phyloP scores from a whole-genome alignment of 2,113 vertebrate species.

The Tachycineta bicolor region DNA sequence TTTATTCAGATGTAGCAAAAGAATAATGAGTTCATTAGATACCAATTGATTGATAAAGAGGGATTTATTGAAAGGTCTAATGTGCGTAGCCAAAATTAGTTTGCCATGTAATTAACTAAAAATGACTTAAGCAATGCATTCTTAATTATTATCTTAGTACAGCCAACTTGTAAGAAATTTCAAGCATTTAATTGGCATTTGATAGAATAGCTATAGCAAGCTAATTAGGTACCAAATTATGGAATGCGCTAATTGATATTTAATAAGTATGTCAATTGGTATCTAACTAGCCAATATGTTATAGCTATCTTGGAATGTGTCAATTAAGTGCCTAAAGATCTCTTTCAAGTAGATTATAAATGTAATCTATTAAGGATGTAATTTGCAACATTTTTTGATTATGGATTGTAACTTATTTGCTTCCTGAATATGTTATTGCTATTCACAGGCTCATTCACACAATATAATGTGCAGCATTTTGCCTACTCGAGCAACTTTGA shows the following conservation, averaged over 20 bases:
- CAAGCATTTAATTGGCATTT: slow-evolving; percentile 82
- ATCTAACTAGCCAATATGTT: slow-evolving; percentile 79
- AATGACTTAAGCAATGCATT: slow-evolving; percentile 72
- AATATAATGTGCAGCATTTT: background rate
- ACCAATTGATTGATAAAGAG: slow-evolving; percentile 73
- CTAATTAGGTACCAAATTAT: slow-evolving; percentile 83
- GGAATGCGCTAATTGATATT: slow-evolving; percentile 80
- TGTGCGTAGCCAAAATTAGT: slow-evolving; percentile 72
- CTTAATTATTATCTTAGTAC: slow-evolving; percentile 74
- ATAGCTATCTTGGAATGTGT: slow-evolving; percentile 76
- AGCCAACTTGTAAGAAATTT: slow-evolving; percentile 73
- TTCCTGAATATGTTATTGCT: slow-evolving; percentile 32
- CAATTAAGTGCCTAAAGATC: slow-evolving; percentile 80
- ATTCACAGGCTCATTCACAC: background rate
- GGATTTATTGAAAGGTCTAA: slow-evolving; percentile 70
- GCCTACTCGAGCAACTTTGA: background rate
- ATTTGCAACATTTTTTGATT: slow-evolving; percentile 69
- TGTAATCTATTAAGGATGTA: slow-evolving; percentile 64
- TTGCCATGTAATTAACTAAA: slow-evolving; percentile 77
- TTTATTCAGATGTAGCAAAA: background rate
- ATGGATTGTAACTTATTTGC: slow-evolving; percentile 47
- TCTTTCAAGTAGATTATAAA: slow-evolving; percentile 73
- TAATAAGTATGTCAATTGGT: slow-evolving; percentile 83
- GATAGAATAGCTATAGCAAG: slow-evolving; percentile 79
- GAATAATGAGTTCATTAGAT: slow-evolving; percentile 70